Evolutionary conservation across 2,797 vertebrate genomes (phyloP).

Genomic region (Orientallactaga sibirica): DNA sequence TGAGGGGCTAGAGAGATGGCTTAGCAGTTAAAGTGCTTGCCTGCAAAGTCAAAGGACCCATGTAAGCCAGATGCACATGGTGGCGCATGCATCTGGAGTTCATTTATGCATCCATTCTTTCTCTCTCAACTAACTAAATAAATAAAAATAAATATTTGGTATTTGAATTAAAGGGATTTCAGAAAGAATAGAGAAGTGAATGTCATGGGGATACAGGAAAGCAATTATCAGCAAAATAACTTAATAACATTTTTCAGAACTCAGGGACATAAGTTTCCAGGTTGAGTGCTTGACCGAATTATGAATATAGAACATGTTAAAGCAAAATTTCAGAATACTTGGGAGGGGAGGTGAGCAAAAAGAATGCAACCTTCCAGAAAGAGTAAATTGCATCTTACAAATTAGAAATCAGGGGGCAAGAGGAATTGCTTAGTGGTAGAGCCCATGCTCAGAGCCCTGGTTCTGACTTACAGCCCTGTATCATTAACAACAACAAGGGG

Average conservation of each 20-base stretch:
- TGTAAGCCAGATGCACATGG: too few relatives aligned
- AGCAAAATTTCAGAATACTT: slow-evolving; percentile 56
- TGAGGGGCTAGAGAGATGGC: background rate
- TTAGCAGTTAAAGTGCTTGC: too few relatives aligned
- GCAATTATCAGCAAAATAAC: slow-evolving; percentile 32
- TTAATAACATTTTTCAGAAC: background rate
- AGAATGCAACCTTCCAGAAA: background rate
- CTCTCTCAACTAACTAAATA: too few relatives aligned
- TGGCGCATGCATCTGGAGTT: too few relatives aligned
- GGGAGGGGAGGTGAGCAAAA: background rate
- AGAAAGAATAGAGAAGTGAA: slow-evolving; percentile 1
- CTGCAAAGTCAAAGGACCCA: too few relatives aligned
- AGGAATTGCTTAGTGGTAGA: background rate
- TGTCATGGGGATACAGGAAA: background rate
- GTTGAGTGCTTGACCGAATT: slow-evolving; percentile 15
- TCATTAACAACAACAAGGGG: background rate
- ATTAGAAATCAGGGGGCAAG: background rate
- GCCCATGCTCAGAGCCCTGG: background rate
- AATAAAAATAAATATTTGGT: background rate
- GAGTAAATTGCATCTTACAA: background rate
- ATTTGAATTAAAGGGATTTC: slow-evolving; percentile 33
- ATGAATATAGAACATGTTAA: background rate
- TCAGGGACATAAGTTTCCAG: slow-evolving; percentile 36
- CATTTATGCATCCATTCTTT: too few relatives aligned
- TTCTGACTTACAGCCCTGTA: background rate